These are phyloP conservation scores for Aphelinus certus DNA, from an alignment of 1,140 invertebrate species.

Conservation along the genomic window DNA sequence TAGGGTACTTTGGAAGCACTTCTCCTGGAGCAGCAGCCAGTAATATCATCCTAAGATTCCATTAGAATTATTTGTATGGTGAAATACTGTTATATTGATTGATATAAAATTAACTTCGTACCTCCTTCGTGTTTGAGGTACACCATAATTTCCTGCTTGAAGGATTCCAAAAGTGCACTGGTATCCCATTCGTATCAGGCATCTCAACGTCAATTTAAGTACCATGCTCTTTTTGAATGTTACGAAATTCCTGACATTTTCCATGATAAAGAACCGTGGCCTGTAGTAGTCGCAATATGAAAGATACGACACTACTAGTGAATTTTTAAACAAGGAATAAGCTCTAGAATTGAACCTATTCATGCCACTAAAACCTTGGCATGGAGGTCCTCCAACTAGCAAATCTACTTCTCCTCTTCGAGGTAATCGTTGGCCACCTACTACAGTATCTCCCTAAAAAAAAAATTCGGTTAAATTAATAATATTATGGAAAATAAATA, in stretches of 20 bases:
- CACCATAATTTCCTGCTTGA: slow-evolving; percentile 88
- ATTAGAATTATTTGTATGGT: too few relatives aligned
- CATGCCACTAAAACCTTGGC: slow-evolving; percentile 92
- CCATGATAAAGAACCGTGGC: slow-evolving; percentile 85
- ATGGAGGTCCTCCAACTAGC: slow-evolving; percentile 89
- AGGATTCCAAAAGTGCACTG: slow-evolving; percentile 88
- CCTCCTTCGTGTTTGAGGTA: slow-evolving; percentile 84
- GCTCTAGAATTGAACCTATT: slow-evolving; percentile 89
- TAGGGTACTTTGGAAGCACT: slow-evolving; percentile 81
- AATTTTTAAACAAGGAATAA: slow-evolving; percentile 90
- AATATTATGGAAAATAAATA: slow-evolving; percentile 16
- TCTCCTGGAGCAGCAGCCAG: slow-evolving; percentile 85
- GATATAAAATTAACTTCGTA: slow-evolving; percentile 43
- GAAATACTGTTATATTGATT: neutral
- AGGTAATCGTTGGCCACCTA: slow-evolving; percentile 74
- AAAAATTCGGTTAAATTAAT: neutral
- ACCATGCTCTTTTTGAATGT: slow-evolving; percentile 83
- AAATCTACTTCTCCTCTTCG: slow-evolving; percentile 85
- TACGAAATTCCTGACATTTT: slow-evolving; percentile 90
- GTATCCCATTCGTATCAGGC: slow-evolving; percentile 86
- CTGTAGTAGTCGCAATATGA: slow-evolving; percentile 89
- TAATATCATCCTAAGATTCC: slow-evolving; percentile 76
- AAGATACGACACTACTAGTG: slow-evolving; percentile 83
- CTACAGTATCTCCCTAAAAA: slow-evolving; percentile 64
- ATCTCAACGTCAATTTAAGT: slow-evolving; percentile 81